A percentile compares a stretch with the other conserved stretches of the same genome.
Evolutionary conservation across 2,113 vertebrate genomes (phyloP).

Genomic region (Pelecanus crispus): DNA sequence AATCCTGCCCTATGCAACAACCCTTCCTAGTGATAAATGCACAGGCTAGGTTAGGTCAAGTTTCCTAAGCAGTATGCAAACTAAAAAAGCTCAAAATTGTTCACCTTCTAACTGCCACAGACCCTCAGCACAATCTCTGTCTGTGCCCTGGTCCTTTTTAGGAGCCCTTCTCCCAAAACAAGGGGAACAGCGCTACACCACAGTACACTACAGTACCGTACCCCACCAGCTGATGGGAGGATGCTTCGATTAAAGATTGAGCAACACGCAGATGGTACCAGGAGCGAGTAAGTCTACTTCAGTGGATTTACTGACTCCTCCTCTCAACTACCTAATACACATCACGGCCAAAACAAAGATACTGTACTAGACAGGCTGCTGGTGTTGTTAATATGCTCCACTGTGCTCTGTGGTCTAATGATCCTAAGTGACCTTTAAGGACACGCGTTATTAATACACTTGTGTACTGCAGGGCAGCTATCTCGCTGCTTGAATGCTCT

Average conservation of each 20-base stretch:
- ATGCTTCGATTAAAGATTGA: fast-evolving
- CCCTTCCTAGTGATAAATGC: neutral
- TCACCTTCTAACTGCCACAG: neutral
- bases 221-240: neutral
- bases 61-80: neutral
- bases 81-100: neutral
- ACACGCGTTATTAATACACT: fast-evolving
- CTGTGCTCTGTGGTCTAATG: neutral
- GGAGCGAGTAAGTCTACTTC: neutral
- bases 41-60: neutral
- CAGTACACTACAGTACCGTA: fast-evolving
- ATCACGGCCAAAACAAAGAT: neutral
- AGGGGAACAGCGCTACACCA: neutral
- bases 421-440: neutral
- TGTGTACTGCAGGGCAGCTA: neutral
- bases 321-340: neutral
- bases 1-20: neutral
- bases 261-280: neutral
- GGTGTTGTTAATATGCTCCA: neutral
- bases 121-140: neutral
- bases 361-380: neutral
- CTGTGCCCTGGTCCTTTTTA: neutral
- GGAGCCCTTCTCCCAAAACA: neutral
- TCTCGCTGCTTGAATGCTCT: neutral
- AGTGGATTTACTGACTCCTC: neutral